Base-by-base conservation (phyloP, 2,113 vertebrate species). In the Anthoscopus minutus region DNA sequence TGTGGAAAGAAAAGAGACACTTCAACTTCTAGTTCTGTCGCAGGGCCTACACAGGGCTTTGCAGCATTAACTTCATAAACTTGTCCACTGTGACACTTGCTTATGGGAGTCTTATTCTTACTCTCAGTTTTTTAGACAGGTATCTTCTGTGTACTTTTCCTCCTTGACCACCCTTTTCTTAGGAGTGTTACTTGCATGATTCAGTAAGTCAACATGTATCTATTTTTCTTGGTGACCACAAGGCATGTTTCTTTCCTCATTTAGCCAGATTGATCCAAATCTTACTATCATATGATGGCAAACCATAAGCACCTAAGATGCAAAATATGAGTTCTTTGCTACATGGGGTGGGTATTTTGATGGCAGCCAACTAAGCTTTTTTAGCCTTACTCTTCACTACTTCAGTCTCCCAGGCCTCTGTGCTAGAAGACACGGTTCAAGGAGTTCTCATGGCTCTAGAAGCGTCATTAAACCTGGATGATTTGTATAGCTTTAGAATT, bases 401-500 rank as follows among this genome's bases (percentile, higher is more conserved):
- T 74, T 51, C 45, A 33, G 23, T 69, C 23, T 73, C n/a, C 44
- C 23, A 51, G 51, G 33, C 35, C 38, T 77, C 50, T 66, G 28
- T 77, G n/a, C 18, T 61, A 83, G 38, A 83, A 73, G 37, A 42
- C 20, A 8, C 30, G 20, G 13, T 69, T 72, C 65, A 64, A 74
- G 65, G 23, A 62, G 17, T 84, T 92, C 51, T 91, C 27, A 37
- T 71, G 65, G 35, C 78, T 92, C 61, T 90, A 74, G 48, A 88
- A 71, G 20, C 87, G 56, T 60, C 60, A 67, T 84, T 92, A 89
- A 94, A 48, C 56, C 56, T 48, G 19, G 56, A 35, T 81, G 86
- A 81, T 64, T 56, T 61, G n/a, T 74, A 71, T 81, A 94, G 47
- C 65, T 93, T 93, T 94, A 86, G 40, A 92, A 84, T 51, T 81